A percentile compares a stretch with the other conserved stretches of the same genome.
These are phyloP conservation scores for Melanostigma gelatinosum DNA, from an alignment of 2,113 vertebrate species.

Conservation along the genomic window DNA sequence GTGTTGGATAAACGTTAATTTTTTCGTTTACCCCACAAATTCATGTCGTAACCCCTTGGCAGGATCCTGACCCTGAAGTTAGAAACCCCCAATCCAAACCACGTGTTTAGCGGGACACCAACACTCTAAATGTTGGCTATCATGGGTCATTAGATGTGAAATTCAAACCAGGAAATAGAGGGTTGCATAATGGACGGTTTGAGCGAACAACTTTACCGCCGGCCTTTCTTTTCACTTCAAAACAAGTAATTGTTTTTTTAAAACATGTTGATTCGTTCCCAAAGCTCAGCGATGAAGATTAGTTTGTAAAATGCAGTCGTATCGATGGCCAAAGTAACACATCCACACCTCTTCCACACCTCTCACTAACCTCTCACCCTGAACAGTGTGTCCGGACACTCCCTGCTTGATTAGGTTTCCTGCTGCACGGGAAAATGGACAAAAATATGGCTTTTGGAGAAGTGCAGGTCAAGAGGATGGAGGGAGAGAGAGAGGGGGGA, in stretches of 20 bases:
- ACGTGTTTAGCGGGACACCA: background rate
- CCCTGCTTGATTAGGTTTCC: conserved; percentile 69
- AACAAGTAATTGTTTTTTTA: background rate
- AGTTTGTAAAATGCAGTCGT: background rate
- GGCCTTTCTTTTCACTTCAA: background rate
- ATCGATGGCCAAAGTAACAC: background rate
- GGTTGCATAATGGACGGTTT: background rate
- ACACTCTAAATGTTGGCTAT: background rate
- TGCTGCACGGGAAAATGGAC: conserved; percentile 34
- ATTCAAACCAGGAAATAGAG: too few relatives aligned
- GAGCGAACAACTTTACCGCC: too few relatives aligned
- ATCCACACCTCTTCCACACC: background rate
- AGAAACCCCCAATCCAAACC: background rate
- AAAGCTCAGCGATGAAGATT: background rate
- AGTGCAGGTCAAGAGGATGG: conserved; percentile 27
- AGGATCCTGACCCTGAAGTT: background rate
- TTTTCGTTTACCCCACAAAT: too few relatives aligned
- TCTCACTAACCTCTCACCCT: conserved; percentile 56
- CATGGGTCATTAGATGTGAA: background rate
- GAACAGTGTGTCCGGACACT: conserved; percentile 52
- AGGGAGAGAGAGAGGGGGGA: background rate
- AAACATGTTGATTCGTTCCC: background rate
- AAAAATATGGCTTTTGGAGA: conserved; percentile 22
- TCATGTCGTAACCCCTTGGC: background rate
- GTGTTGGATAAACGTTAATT: background rate